Evolutionary conservation across 1,140 invertebrate species (phyloP).

Genomic region (Charaxes varanes): DNA sequence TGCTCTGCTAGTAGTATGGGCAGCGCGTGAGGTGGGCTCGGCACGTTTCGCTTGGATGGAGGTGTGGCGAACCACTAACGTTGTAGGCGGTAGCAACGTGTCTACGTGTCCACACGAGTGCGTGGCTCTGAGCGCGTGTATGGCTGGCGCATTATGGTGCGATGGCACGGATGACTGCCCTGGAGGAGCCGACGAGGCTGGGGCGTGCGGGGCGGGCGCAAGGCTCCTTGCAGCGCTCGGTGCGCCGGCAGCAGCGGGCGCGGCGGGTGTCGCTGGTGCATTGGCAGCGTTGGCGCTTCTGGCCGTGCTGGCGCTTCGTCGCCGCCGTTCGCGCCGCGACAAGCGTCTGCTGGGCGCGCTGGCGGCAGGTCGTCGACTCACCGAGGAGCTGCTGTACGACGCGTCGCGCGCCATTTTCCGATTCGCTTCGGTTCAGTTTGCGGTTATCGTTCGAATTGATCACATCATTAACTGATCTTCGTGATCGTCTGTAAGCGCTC

Average conservation of each 20-base stretch:
- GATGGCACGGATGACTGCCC: slow-evolving; percentile 43
- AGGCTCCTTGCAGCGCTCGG: slow-evolving; percentile 53
- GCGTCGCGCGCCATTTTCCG: slow-evolving; percentile 71
- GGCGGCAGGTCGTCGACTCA: slow-evolving; percentile 71
- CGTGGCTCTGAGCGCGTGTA: slow-evolving; percentile 49
- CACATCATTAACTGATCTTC: too few species aligned
- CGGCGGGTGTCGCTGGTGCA: slow-evolving; percentile 68
- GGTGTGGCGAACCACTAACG: slow-evolving; percentile 40
- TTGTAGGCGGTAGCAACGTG: slow-evolving; percentile 36
- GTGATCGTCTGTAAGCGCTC: too few species aligned
- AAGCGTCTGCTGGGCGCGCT: slow-evolving; percentile 74
- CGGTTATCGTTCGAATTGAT: too few species aligned
- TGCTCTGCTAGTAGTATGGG: slow-evolving; percentile 48
- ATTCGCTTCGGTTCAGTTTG: too few species aligned
- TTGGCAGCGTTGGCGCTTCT: slow-evolving; percentile 40
- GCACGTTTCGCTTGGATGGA: slow-evolving; percentile 55
- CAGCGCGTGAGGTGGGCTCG: slow-evolving; percentile 40
- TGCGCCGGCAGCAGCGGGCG: slow-evolving; percentile 50
- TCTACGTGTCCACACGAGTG: slow-evolving; percentile 39
- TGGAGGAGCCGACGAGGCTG: slow-evolving; percentile 46
- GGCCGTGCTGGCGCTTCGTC: slow-evolving; percentile 42
- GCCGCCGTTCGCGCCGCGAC: slow-evolving; percentile 54
- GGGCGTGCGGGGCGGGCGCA: slow-evolving; percentile 52
- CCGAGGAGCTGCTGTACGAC: slow-evolving; percentile 76
- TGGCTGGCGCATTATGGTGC: slow-evolving; percentile 44